Evolutionary conservation across 2,113 vertebrate genomes (phyloP), one percentile per base, ranked within the genome.

Genomic region (Tetrao urogallus): DNA sequence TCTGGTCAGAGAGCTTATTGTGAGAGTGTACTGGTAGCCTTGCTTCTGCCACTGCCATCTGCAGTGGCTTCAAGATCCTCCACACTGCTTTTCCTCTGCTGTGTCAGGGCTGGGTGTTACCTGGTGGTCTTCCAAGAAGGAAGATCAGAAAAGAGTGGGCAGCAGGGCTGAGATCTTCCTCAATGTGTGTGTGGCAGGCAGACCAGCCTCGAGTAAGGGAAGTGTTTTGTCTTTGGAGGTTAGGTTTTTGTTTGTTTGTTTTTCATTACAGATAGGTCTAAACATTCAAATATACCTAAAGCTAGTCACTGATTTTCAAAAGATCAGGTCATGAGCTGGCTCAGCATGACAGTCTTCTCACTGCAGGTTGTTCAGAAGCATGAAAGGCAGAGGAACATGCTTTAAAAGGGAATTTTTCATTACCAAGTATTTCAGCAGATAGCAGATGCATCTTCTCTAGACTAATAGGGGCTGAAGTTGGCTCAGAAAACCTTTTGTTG

Each of bases 401-500:
- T 90, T 69, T 30, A 89, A 30, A 86, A 89, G n/a, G 61, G 69
- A 75, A 40, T 61, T 69, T 91, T 78, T 88, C 17, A 0, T 50
- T 54, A 38, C 60, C 14, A 47, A 60, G 14, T 61, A 36, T 80
- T 66, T 67, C 27, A 73, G 45, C 32, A 86, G 52, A 12, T 86
- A 77, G 21, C 67, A 93, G 61, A 73, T 73, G 54, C 6, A 8
- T 84, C 85, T 74, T 90, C 72, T 91, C 18, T 61, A 75, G 90
- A 12, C 61, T 78, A 73, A 21, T 8, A 90, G 82, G 79, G 50
- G 22, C 60, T 3, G 76, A 88, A 69, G 76, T 94, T 45, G 92
- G 82, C 57, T 94, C 82, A 65, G 82, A 64, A 87, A 77, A 77
- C 40, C 24, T 78, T 69, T 52, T 52, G 50, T 83, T 92, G 47